Conservation (phyloP, 2,888 invertebrate genomes). For the Embidobia sp. region DNA sequence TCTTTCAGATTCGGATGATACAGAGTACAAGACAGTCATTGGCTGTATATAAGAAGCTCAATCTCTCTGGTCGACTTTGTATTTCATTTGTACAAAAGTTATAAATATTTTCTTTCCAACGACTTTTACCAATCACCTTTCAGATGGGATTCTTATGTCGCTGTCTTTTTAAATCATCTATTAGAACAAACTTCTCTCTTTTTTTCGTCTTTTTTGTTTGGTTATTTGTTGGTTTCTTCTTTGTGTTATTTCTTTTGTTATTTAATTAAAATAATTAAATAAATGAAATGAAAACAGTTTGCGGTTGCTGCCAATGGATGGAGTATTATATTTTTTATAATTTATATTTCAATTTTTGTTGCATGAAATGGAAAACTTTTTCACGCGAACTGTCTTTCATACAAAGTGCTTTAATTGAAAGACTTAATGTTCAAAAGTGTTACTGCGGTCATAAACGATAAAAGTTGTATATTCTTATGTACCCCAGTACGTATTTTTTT, state of each 20-base stretch:
- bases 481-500: slow-evolving; percentile 5
- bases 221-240: neutral
- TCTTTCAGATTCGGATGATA: slow-evolving; percentile 75
- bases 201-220: neutral
- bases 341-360: slow-evolving; percentile 6
- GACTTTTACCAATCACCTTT: slow-evolving; percentile 19
- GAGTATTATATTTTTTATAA: slow-evolving; percentile 9
- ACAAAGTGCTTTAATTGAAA: slow-evolving; percentile 21
- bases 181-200: neutral
- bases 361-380: neutral
- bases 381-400: slow-evolving; percentile 1
- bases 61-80: slow-evolving; percentile 38
- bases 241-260: neutral
- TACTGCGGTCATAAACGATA: slow-evolving; percentile 9
- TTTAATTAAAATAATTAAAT: no score
- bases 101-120: slow-evolving; percentile 23
- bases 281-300: neutral
- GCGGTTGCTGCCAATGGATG: neutral
- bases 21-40: slow-evolving; percentile 74
- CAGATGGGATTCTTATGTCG: slow-evolving; percentile 23
- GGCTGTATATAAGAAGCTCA: slow-evolving; percentile 75
- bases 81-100: slow-evolving; percentile 41
- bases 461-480: slow-evolving; percentile 31
- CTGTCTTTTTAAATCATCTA: neutral
- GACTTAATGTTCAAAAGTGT: slow-evolving; percentile 4